phyloP scores from a whole-genome alignment of 2,797 vertebrate species.

The Chloroceryle inda region DNA sequence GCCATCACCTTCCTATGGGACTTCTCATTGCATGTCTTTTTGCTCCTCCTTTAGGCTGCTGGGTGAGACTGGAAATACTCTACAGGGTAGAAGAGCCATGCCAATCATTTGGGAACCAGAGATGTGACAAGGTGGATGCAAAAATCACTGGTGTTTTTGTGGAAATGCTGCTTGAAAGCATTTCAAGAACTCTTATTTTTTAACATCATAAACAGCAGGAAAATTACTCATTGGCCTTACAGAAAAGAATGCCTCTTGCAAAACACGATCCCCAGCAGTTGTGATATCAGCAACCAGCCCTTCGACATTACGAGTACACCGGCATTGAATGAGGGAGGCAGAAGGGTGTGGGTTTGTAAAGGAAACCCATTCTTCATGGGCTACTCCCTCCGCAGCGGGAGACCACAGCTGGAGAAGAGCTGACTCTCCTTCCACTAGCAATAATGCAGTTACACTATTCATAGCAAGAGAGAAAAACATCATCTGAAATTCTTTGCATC shows the following conservation, averaged over 20 bases:
- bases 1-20: background rate
- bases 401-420: constrained; percentile 57
- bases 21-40: background rate
- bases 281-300: constrained; percentile 28
- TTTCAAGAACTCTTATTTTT: background rate
- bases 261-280: background rate
- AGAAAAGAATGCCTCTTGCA: constrained; percentile 6
- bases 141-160: background rate
- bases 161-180: background rate
- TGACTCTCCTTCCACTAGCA: constrained; percentile 36
- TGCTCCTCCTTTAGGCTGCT: background rate
- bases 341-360: constrained; percentile 54
- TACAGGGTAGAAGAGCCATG: background rate
- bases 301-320: background rate
- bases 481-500: constrained; percentile 47
- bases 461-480: constrained; percentile 39
- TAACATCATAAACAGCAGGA: background rate
- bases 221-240: background rate
- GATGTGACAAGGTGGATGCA: background rate
- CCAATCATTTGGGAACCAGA: background rate
- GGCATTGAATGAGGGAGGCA: constrained; percentile 36
- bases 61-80: background rate
- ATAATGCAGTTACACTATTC: background rate
- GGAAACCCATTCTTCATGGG: constrained; percentile 39
- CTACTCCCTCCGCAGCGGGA: constrained; percentile 42